Evolutionary conservation across 2,888 invertebrate genomes (phyloP), one percentile per base, ranked within the genome.

Genomic region (Dinocampus coccinellae): DNA sequence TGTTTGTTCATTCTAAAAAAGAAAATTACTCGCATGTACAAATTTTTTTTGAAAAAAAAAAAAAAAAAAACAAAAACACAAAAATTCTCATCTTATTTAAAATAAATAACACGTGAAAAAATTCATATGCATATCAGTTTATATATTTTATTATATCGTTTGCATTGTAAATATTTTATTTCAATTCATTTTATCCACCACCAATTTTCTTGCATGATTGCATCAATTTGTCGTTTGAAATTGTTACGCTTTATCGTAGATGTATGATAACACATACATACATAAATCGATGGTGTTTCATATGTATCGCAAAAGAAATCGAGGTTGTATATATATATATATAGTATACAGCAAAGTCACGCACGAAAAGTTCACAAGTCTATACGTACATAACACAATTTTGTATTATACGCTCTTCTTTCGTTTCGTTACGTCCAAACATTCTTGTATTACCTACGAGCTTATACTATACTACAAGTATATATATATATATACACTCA

Each of bases 391-490:
- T 42, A 42, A 3, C 3, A 7, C 9, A 47, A 16, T 16, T 47
- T 7, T 47, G 16, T 16, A 29, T 29, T 34, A 16, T 52, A 26
- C 33, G 29, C 22, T 52, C 29, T 52, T 52, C 52, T 47, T 52
- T 47, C 63, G 63, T 64, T 64, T 42, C 63, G 63, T 33, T 52
- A 52, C 47, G 16, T 64, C 63, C 42, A 64, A 64, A 64, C 42
- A 42, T 29, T 42, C 52, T 64, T 64, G 52, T 52, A 47, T 33
- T 24, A 52, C 22, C n/a, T 24, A 20, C 7, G 2, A 26, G 47
- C 52, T 52, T 42, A 24, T 11, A 39, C 13, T 16, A 39, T 42
- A 20, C 29, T 33, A 47, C 47, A 62, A n/a, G 57, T 39, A 16
- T 47, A 62, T 24, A n/a, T n/a, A n/a, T n/a, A n/a, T n/a, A n/a